Evolutionary conservation across 1,140 invertebrate genomes (phyloP).

Genomic region (Wiebesia pumilae): DNA sequence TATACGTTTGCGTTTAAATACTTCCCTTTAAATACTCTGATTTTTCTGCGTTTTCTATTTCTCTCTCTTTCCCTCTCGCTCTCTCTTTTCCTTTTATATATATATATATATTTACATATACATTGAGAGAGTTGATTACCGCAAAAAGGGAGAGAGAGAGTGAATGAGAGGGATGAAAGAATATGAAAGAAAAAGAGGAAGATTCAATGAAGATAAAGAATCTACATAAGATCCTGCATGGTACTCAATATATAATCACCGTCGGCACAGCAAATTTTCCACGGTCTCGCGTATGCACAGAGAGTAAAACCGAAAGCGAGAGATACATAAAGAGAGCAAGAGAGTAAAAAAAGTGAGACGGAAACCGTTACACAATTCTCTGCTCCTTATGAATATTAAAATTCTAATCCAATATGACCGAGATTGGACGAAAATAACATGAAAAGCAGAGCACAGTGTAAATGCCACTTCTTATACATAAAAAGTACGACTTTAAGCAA

Average conservation of each 20-base stretch:
- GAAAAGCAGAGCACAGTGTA: not conserved
- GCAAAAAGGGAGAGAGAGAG: not conserved
- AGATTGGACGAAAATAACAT: not conserved
- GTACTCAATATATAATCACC: conserved; percentile 40
- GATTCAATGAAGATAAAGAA: conserved; percentile 14
- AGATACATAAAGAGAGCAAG: not conserved
- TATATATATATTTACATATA: not conserved
- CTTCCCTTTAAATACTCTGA: not conserved
- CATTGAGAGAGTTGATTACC: not conserved
- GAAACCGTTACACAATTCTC: not conserved
- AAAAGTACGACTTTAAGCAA: conserved; percentile 23
- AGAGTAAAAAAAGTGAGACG: not conserved
- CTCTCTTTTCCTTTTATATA: too few relatives aligned
- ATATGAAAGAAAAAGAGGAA: not conserved
- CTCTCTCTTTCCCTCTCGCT: too few relatives aligned
- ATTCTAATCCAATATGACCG: conserved; percentile 28
- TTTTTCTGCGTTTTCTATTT: not conserved
- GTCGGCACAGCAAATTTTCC: conserved; percentile 48
- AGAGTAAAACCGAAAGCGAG: not conserved
- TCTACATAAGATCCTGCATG: not conserved
- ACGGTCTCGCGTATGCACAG: conserved; percentile 11
- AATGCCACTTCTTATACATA: conserved; percentile 13
- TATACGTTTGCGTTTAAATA: not conserved
- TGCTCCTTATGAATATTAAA: conserved; percentile 49
- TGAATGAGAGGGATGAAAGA: too few relatives aligned